Percentiles rank a stretch among this genome's conserved stretches.
These are phyloP conservation scores for Trypoxylus dichotomus DNA, from an alignment of 1,140 invertebrate genomes.

Conservation along the genomic window DNA sequence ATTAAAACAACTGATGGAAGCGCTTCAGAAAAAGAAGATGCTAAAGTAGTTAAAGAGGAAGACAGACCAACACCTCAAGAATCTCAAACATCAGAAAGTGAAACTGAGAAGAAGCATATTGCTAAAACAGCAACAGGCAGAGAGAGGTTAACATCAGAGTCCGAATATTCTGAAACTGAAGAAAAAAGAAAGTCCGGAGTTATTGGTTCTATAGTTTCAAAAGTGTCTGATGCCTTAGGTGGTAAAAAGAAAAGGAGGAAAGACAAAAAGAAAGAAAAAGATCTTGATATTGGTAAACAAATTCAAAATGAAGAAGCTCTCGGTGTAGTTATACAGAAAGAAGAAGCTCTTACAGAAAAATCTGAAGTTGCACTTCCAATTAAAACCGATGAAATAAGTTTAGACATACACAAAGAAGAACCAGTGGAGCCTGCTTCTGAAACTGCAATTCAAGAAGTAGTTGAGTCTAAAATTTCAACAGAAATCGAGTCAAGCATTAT, in stretches of 20 bases:
- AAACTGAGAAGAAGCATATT: conserved; percentile 36
- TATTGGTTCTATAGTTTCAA: conserved; percentile 43
- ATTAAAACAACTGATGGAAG: background rate
- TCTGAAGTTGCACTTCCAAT: background rate
- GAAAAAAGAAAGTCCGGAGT: conserved; percentile 38
- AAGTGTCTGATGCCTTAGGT: conserved; percentile 42
- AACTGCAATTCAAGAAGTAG: background rate
- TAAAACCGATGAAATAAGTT: background rate
- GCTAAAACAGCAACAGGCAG: background rate
- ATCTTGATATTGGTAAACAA: too few species aligned
- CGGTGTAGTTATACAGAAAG: background rate
- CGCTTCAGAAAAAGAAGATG: background rate
- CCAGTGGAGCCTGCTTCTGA: background rate
- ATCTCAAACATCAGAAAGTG: conserved; percentile 18
- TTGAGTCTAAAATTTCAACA: background rate
- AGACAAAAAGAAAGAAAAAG: conserved; percentile 26
- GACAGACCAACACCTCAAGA: background rate
- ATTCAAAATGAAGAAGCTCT: background rate
- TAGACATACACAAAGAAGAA: background rate
- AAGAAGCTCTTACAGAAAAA: background rate
- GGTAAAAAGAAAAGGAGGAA: conserved; percentile 36
- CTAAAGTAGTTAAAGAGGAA: background rate
- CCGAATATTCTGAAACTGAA: conserved; percentile 35
- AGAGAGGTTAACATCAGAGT: conserved; percentile 32
- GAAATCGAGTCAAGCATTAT: background rate